A percentile compares a stretch with the other conserved stretches of the same genome.
Evolutionary conservation across 2,888 invertebrate species (phyloP).

Genomic region (Torymus tubicola): DNA sequence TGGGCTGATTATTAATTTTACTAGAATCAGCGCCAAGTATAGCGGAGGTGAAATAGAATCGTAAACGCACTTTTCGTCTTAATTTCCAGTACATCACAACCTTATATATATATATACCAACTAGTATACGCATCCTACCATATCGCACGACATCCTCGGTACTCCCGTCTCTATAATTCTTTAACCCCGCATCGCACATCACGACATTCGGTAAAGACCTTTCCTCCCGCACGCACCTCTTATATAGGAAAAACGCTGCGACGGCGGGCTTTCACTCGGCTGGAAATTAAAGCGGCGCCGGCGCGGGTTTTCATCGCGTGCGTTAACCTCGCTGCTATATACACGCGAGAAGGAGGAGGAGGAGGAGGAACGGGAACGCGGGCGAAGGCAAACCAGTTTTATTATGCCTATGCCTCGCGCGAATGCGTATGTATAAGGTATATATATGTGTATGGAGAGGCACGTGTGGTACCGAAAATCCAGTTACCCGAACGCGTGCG

Average conservation of each 20-base stretch:
- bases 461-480: constrained; percentile 30
- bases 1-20: too few species aligned
- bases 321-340: constrained; percentile 35
- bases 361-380: constrained; percentile 20
- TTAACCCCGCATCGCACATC: too few species aligned
- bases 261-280: neutral
- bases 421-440: neutral
- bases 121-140: too few species aligned
- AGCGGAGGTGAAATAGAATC: too few species aligned
- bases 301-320: constrained; percentile 42
- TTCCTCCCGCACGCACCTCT: too few species aligned
- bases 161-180: neutral
- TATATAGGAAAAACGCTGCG: neutral
- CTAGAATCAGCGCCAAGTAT: too few species aligned
- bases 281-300: constrained; percentile 38
- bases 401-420: constrained; percentile 28
- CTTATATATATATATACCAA: too few species aligned
- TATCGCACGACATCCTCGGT: too few species aligned
- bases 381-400: constrained; percentile 66
- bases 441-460: neutral
- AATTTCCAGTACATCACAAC: too few species aligned
- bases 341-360: neutral
- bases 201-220: neutral
- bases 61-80: too few species aligned
- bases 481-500: constrained; percentile 34